Percentiles rank a stretch among this genome's conserved stretches.
These are phyloP conservation scores for Halcyon chelicuti DNA, from an alignment of 2,797 vertebrate genomes.

Conservation along the genomic window DNA sequence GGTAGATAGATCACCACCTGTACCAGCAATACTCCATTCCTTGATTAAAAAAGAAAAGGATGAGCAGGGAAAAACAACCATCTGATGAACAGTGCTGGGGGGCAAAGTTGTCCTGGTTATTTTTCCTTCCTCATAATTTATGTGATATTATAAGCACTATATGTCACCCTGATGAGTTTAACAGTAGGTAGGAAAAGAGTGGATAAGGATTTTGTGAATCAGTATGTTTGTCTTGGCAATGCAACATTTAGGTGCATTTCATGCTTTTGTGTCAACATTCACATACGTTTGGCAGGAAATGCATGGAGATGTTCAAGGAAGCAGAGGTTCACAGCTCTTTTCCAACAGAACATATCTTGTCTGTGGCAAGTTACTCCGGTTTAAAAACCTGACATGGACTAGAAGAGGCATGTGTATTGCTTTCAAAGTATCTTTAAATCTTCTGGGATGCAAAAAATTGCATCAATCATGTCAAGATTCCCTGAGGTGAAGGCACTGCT, in stretches of 20 bases:
- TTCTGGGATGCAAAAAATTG: not conserved
- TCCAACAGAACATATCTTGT: not conserved
- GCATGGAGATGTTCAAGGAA: not conserved
- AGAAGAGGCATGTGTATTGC: rapidly evolving
- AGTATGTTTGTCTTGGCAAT: not conserved
- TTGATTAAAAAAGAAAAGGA: not conserved
- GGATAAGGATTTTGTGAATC: not conserved
- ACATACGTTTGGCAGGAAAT: not conserved
- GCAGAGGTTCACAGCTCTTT: not conserved
- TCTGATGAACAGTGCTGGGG: too few relatives aligned
- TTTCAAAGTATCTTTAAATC: not conserved
- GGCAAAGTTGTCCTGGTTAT: not conserved
- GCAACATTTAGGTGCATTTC: not conserved
- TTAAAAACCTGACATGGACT: not conserved
- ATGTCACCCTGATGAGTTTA: not conserved
- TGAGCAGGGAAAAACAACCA: too few relatives aligned
- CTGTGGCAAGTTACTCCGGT: not conserved
- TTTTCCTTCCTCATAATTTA: not conserved
- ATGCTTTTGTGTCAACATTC: not conserved
- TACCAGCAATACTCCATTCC: not conserved
- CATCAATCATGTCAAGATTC: not conserved
- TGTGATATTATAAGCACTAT: not conserved
- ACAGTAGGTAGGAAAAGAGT: not conserved
- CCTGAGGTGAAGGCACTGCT: not conserved
- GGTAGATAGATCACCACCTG: not conserved